Percentiles rank a stretch among this genome's conserved stretches.
Conservation (phyloP, 2,113 vertebrate species). For the Nanorana parkeri region DNA sequence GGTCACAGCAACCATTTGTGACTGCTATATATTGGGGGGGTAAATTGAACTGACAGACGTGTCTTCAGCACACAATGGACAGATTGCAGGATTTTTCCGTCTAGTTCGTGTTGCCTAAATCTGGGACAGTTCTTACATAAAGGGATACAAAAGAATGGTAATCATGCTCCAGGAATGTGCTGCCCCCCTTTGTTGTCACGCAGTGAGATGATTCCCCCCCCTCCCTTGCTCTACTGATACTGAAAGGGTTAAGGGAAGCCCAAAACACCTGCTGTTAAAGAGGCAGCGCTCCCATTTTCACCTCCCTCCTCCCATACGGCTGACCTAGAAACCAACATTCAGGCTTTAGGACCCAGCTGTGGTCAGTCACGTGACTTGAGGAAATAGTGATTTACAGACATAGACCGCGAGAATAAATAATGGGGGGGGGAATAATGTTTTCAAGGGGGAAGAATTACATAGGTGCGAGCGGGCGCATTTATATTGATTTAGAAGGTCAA, state of each 20-base stretch:
- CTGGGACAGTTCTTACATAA: neutral
- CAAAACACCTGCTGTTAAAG: conserved; percentile 48
- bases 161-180: neutral
- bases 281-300: neutral
- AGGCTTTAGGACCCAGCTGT: conserved; percentile 43
- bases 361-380: conserved; percentile 9
- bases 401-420: neutral
- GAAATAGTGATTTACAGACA: neutral
- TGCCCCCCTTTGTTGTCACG: neutral
- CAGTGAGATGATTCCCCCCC: neutral
- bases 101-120: neutral
- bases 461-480: too few relatives aligned
- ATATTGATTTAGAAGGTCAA: too few relatives aligned
- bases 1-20: too few relatives aligned
- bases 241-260: conserved; percentile 13
- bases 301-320: neutral
- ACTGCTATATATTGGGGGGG: too few relatives aligned
- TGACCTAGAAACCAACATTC: conserved; percentile 51
- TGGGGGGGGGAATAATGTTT: neutral
- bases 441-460: too few relatives aligned
- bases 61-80: neutral
- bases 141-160: neutral
- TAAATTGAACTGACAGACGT: too few relatives aligned
- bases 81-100: too few relatives aligned
- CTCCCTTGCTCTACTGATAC: too few relatives aligned